Evolutionary conservation across 1,140 invertebrate species (phyloP), one percentile per base, ranked within the genome.

Genomic region (Drosophila rufa): DNA sequence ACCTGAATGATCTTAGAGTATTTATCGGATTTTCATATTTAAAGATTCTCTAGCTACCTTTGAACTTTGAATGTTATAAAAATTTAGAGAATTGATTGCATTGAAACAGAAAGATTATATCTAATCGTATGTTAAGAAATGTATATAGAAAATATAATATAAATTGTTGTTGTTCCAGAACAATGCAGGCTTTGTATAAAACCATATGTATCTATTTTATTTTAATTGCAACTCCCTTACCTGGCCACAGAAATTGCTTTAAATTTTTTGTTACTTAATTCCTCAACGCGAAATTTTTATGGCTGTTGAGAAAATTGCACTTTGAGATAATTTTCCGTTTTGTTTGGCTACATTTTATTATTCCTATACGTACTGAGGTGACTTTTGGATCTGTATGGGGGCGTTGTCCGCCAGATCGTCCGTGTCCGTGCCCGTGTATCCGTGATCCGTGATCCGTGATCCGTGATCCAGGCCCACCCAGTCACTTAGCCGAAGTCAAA

Each of bases 401-500:
- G 19, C 19, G 19, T 65, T 42, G 15, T 57, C 40, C 30, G 30
- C 40, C 33, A 22, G 19, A 55, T 53, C 4, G 30, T 55, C 36
- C 36, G 19, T 25, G 33, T 71, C 57, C 57, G 62, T 59, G 25
- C 57, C 12, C 60, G 27, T 53, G 7, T 59, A 36, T 58, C n/a
- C 60, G 48, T 55, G 7, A 15, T 12, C 25, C 22, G 2, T 50
- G 51, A 27, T 22, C 22, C 22, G 22, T 22, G 2, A 30, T 11
- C 12, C 12, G 19, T 19, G 22, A 14, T 27, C 2, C 27, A 14
- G 40, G 17, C 66, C 67, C 46, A 42, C 74, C 73, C 61, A 59
- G 58, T 60, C 58, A 19, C 22, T 58, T 59, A 53, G 17, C 25
- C 2, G 19, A 36, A 64, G 27, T 27, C 46, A 22, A 66, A 25